Conservation (phyloP, 2,888 invertebrate genomes). For the Germaria angustata region DNA sequence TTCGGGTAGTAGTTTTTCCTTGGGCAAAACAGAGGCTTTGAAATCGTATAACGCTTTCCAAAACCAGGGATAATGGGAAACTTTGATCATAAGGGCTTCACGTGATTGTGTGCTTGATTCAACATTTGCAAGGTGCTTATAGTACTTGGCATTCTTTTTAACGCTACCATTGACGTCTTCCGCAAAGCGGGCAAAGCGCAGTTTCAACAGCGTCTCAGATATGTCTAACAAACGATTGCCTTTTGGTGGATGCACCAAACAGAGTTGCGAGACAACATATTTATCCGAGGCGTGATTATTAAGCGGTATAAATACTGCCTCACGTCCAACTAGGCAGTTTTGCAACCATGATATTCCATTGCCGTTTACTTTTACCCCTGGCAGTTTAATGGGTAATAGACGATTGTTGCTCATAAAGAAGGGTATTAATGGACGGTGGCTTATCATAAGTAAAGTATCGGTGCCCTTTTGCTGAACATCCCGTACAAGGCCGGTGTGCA, state of each 20-base stretch:
- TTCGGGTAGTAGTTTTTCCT: conserved; percentile 76
- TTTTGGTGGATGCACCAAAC: conserved; percentile 77
- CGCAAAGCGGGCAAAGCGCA: conserved; percentile 76
- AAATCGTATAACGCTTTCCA: conserved; percentile 73
- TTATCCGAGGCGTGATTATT: conserved; percentile 75
- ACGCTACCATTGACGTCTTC: conserved; percentile 71
- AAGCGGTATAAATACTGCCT: conserved; percentile 80
- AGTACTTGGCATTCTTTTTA: conserved; percentile 74
- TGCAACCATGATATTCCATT: conserved; percentile 81
- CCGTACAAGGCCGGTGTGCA: conserved; percentile 74
- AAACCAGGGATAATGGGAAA: conserved; percentile 72
- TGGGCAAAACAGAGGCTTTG: conserved; percentile 73
- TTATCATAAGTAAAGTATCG: conserved; percentile 75
- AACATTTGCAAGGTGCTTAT: conserved; percentile 74
- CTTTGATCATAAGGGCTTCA: conserved; percentile 71
- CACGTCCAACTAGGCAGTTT: conserved; percentile 79
- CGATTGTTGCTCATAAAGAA: conserved; percentile 73
- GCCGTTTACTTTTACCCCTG: conserved; percentile 77
- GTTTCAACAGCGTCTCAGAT: conserved; percentile 76
- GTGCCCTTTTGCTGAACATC: conserved; percentile 74
- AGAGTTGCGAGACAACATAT: conserved; percentile 80
- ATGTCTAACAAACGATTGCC: conserved; percentile 75
- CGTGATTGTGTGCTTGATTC: conserved; percentile 72
- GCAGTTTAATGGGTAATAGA: conserved; percentile 74
- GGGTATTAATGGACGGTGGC: conserved; percentile 74